These are phyloP conservation scores for Podarcis lilfordi DNA, from an alignment of 2,797 vertebrate genomes.

Conservation along the genomic window DNA sequence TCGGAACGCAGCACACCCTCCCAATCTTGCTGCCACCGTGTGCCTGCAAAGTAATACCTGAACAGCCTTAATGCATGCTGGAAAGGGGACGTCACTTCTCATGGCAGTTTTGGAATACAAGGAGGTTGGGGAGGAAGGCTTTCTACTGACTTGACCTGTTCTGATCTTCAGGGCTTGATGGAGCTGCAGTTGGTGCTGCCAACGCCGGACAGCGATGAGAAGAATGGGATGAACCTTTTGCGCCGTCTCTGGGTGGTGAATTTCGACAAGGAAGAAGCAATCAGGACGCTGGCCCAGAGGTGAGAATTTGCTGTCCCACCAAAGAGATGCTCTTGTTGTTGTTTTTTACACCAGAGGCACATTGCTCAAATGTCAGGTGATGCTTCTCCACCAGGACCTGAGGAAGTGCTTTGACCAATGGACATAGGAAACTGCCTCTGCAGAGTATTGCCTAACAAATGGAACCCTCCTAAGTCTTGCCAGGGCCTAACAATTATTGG, in stretches of 20 bases:
- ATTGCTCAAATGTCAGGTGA: neutral
- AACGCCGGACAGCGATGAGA: slow-evolving; percentile 87
- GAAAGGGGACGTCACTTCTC: too few species aligned
- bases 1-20: too few species aligned
- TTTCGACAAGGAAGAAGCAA: slow-evolving; percentile 93
- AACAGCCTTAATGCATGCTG: too few species aligned
- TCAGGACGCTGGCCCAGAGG: slow-evolving; percentile 87
- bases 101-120: too few species aligned
- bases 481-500: too few species aligned
- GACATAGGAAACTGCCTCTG: neutral
- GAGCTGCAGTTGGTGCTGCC: slow-evolving; percentile 94
- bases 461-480: too few species aligned
- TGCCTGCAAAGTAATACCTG: too few species aligned
- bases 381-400: too few species aligned
- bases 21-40: too few species aligned
- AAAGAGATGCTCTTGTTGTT: neutral
- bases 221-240: slow-evolving; percentile 88
- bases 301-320: slow-evolving; percentile 58
- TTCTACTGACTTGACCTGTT: neutral
- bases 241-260: slow-evolving; percentile 94
- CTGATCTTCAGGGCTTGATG: slow-evolving; percentile 84
- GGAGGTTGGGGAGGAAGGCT: too few species aligned
- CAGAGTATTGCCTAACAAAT: neutral
- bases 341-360: neutral
- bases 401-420: neutral